Percentiles rank a stretch among this genome's conserved stretches.
phyloP scores from a whole-genome alignment of 2,113 vertebrate genomes.

The Neodontobutis hainanensis region DNA sequence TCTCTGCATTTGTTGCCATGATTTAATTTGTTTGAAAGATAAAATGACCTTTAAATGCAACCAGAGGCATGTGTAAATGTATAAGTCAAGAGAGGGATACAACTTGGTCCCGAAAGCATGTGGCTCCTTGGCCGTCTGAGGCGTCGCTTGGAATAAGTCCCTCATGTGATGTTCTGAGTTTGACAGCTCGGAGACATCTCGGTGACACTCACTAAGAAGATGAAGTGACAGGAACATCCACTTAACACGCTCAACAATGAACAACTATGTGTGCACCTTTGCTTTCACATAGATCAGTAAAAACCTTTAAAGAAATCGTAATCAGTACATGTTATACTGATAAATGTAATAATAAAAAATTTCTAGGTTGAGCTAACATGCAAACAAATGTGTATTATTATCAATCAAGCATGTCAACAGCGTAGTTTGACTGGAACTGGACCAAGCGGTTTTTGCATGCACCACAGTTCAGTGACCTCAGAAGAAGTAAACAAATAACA shows the following conservation, averaged over 20 bases:
- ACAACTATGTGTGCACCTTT: slow-evolving; percentile 21
- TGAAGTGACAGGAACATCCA: slow-evolving; percentile 48
- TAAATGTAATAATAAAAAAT: too few relatives aligned
- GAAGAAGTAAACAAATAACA: too few relatives aligned
- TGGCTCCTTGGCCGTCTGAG: slow-evolving; percentile 20
- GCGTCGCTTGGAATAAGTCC: slow-evolving; percentile 14
- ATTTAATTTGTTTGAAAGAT: slow-evolving; percentile 13
- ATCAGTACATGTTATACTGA: too few relatives aligned
- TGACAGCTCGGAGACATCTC: slow-evolving; percentile 48
- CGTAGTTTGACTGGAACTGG: too few relatives aligned
- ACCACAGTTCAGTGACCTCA: too few relatives aligned
- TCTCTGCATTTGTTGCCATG: slow-evolving; percentile 5
- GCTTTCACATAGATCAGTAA: slow-evolving; percentile 17
- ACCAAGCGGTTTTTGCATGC: too few relatives aligned
- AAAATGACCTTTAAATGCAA: slow-evolving; percentile 17
- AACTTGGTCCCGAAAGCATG: slow-evolving; percentile 26
- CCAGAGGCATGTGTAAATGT: neutral
- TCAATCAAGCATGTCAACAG: too few relatives aligned
- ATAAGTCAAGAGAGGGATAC: slow-evolving; percentile 6
- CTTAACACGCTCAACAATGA: slow-evolving; percentile 29
- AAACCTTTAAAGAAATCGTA: neutral
- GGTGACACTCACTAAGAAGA: slow-evolving; percentile 54
- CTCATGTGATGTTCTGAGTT: slow-evolving; percentile 19
- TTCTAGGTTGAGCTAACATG: too few relatives aligned
- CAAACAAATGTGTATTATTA: too few relatives aligned